Conservation (phyloP, 2,113 vertebrate species). For the Hydrochoerus hydrochaeris region DNA sequence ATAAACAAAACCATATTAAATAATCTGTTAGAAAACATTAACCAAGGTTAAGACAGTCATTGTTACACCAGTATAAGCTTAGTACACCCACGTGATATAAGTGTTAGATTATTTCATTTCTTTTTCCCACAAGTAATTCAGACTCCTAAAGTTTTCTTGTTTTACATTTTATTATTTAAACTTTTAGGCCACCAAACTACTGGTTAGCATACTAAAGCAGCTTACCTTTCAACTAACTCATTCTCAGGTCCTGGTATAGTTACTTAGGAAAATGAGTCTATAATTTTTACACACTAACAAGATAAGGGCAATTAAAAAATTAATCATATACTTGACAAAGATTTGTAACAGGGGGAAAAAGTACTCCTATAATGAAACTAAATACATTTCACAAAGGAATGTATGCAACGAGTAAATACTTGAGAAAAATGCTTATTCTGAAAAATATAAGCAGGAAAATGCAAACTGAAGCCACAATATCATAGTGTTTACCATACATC, state of each 20-base stretch:
- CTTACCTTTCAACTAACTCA: slow-evolving; percentile 48
- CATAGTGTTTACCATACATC: neutral
- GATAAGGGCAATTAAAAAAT: slow-evolving; percentile 28
- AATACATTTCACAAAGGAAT: slow-evolving; percentile 30
- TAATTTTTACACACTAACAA: slow-evolving; percentile 16
- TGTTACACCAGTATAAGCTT: neutral
- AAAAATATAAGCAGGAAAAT: slow-evolving; percentile 8
- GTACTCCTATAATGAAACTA: neutral
- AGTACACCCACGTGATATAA: slow-evolving; percentile 26
- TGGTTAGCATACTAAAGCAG: neutral
- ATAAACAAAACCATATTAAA: slow-evolving; percentile 44
- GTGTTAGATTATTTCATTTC: neutral
- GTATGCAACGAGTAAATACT: neutral
- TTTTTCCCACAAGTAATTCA: slow-evolving; percentile 33
- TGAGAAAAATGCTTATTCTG: neutral
- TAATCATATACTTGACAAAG: neutral
- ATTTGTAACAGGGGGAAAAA: slow-evolving; percentile 9
- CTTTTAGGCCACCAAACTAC: neutral
- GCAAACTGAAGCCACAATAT: slow-evolving; percentile 3
- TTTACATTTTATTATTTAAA: slow-evolving; percentile 44
- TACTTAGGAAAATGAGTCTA: slow-evolving; percentile 17
- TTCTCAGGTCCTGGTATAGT: neutral
- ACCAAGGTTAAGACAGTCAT: neutral
- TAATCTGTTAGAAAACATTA: slow-evolving; percentile 2
- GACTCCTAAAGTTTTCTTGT: slow-evolving; percentile 8